Percentiles rank a stretch among this genome's conserved stretches.
Conservation (phyloP, 2,797 vertebrate genomes). For the Enoplosus armatus region DNA sequence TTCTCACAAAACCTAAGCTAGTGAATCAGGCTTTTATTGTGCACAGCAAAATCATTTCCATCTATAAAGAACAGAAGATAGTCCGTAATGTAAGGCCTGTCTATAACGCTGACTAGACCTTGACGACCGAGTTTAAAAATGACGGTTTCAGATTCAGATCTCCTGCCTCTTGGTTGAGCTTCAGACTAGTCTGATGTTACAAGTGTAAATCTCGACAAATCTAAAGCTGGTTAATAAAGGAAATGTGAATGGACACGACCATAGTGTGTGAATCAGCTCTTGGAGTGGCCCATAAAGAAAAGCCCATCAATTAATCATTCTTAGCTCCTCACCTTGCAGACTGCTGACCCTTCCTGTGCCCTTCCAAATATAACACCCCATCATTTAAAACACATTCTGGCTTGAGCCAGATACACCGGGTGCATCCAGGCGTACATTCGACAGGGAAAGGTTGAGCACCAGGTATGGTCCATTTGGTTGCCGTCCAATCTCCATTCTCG, state of each 20-base stretch:
- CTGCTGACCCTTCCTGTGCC: conserved; percentile 11
- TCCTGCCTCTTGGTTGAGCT: not conserved
- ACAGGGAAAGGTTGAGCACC: conserved; percentile 40
- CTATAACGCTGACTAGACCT: not conserved
- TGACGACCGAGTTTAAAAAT: conserved; percentile 1
- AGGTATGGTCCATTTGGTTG: conserved; percentile 50
- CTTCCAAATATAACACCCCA: conserved; percentile 32
- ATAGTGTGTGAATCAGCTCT: not conserved
- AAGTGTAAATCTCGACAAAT: conserved; percentile 1
- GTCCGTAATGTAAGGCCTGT: not conserved
- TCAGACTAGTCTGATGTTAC: not conserved
- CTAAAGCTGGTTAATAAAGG: not conserved
- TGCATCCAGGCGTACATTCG: conserved; percentile 9
- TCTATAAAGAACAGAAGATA: conserved; percentile 10
- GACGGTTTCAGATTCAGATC: not conserved
- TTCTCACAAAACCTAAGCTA: conserved; percentile 17
- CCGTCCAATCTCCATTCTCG: conserved; percentile 49
- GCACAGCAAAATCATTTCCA: conserved; percentile 11
- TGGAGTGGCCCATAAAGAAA: conserved; percentile 10
- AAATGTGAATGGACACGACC: not conserved
- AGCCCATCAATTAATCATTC: conserved; percentile 3
- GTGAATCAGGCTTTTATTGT: conserved; percentile 1
- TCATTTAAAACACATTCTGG: conserved; percentile 31
- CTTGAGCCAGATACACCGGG: conserved; percentile 29
- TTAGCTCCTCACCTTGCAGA: conserved; percentile 22